These are phyloP conservation scores for Cyanoderma ruficeps DNA, from an alignment of 2,113 vertebrate genomes.

Conservation along the genomic window DNA sequence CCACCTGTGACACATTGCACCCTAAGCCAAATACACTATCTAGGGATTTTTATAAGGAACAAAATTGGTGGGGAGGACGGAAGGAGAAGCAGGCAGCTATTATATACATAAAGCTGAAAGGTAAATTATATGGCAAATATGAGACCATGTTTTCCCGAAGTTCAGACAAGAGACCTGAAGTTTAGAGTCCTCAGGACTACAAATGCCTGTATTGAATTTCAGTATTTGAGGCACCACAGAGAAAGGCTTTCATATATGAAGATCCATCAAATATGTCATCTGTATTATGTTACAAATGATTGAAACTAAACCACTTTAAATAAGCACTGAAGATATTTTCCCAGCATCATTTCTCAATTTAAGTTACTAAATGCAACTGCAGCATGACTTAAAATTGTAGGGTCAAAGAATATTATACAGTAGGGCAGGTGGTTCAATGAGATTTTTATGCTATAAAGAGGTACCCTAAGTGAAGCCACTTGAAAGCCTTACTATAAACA, in stretches of 20 bases:
- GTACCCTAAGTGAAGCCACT: not conserved
- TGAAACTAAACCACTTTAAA: not conserved
- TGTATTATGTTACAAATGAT: not conserved
- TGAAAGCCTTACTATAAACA: not conserved
- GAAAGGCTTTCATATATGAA: not conserved
- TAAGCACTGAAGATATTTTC: not conserved
- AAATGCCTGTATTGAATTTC: not conserved
- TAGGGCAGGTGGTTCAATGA: not conserved
- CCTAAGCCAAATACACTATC: not conserved
- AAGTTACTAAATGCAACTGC: not conserved
- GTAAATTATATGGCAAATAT: not conserved
- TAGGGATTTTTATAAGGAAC: not conserved
- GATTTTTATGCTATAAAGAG: not conserved
- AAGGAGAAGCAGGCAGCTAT: not conserved
- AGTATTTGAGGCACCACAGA: not conserved
- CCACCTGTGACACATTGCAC: not conserved
- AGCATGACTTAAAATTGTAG: not conserved
- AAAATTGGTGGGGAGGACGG: not conserved
- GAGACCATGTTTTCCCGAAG: not conserved
- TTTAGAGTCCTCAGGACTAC: not conserved
- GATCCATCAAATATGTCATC: not conserved
- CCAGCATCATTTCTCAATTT: not conserved
- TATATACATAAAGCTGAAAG: not conserved
- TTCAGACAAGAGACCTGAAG: not conserved
- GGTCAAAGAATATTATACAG: not conserved